Evolutionary conservation across 35 echinoderm and acorn worm species (phyloP), one percentile per base, ranked within the genome.

Genomic region (Ophioderma brevispina): DNA sequence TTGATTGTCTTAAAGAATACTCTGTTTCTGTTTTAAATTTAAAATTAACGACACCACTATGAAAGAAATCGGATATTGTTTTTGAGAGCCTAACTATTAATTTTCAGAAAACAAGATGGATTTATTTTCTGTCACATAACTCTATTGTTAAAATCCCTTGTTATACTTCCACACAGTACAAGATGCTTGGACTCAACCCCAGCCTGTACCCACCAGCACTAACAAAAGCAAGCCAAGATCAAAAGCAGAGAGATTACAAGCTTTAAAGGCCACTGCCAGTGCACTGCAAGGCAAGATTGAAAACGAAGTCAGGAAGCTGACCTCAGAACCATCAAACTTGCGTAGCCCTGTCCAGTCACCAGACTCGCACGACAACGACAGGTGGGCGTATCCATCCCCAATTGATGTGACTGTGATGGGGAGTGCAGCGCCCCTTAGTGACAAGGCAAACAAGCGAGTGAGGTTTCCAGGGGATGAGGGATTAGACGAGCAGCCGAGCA

Each of bases 221-320:
- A 70, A 25, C 28, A 70, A 25, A 6, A 76, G 82, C 31, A 92
- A 85, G 32, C 52, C 86, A 13, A 76, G 79, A 43, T 84, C 86
- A 30, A 92, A 85, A 59, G 63, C 94, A 49, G 90, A 95, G 32
- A 76, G 97, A 15, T 40, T 99, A 2, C 86, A 86, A 40, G 94
- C 97, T 4, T 38, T 99, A 46, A 92, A 89, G 81, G 97, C 90
- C 23, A 95, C 93, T 13, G 97, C 97, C 30, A 83, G 91, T 35
- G 97, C 97, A 0, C 87, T 99, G 0, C 97, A 99, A 34, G 91
- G 97, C 28, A 84, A 92, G 85, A 76, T 99, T 40, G 97, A 99
- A 75, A 93, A 76, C 40, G 97, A 99, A 79, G 94, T 96, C 33
- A 40, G 87, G n/a, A 92, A 96, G 55, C 82, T 96, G 59, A 92